These are phyloP conservation scores for Gibbula magus DNA, from an alignment of 2,888 invertebrate species.

Conservation along the genomic window DNA sequence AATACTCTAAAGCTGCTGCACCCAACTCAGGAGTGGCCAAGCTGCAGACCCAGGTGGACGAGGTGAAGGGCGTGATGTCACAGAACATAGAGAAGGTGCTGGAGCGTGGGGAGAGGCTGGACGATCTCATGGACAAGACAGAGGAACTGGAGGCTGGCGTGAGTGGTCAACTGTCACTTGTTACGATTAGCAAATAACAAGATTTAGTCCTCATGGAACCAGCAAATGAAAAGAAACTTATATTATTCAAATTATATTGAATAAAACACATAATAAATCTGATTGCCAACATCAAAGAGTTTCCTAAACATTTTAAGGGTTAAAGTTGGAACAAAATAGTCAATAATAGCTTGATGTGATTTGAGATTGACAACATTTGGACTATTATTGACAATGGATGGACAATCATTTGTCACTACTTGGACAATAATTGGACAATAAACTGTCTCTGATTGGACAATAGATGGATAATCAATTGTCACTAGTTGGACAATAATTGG, in stretches of 20 bases:
- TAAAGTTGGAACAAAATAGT: too few species aligned
- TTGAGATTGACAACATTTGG: too few species aligned
- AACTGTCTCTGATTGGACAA: too few species aligned
- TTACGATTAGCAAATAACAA: too few species aligned
- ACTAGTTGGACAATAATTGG: too few species aligned
- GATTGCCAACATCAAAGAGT: too few species aligned
- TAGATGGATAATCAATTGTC: too few species aligned
- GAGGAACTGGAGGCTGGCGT: constrained; percentile 72
- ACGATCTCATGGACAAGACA: constrained; percentile 74
- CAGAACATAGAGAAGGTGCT: constrained; percentile 74
- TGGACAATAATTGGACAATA: too few species aligned
- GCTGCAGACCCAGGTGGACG: constrained; percentile 71
- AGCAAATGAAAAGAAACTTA: background rate
- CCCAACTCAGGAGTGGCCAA: constrained; percentile 49
- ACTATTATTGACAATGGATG: too few species aligned
- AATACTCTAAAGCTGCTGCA: constrained; percentile 58
- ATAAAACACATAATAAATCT: background rate
- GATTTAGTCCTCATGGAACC: background rate
- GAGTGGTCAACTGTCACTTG: constrained; percentile 41
- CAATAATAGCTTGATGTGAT: too few species aligned
- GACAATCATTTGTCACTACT: too few species aligned
- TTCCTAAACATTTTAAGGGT: too few species aligned
- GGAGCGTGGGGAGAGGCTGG: constrained; percentile 73
- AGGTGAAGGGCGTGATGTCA: constrained; percentile 74
- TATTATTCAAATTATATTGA: background rate